Evolutionary conservation across 2,797 vertebrate species (phyloP).

Genomic region (Amphiprion clarkii): DNA sequence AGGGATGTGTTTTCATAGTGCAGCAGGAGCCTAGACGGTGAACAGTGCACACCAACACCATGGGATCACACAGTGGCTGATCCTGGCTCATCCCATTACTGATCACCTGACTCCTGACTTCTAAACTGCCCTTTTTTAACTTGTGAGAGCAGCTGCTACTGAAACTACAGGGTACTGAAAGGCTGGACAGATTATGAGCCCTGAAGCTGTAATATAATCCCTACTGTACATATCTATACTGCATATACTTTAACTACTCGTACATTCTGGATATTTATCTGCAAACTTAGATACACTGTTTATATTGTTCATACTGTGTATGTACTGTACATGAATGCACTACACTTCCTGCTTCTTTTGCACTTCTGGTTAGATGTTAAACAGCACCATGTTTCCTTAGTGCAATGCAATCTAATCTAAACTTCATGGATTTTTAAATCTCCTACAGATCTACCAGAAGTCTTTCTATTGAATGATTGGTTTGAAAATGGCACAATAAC

Average conservation of each 20-base stretch:
- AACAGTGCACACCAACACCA: conserved; percentile 25
- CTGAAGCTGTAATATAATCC: background rate
- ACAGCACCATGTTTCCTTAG: too few relatives aligned
- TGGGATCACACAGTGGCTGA: conserved; percentile 51
- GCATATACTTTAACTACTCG: too few relatives aligned
- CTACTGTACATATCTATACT: too few relatives aligned
- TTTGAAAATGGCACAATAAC: background rate
- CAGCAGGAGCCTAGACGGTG: background rate
- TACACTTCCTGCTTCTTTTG: too few relatives aligned
- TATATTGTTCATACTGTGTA: too few relatives aligned
- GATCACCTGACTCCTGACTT: conserved; percentile 58
- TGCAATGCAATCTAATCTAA: too few relatives aligned
- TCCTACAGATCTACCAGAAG: background rate
- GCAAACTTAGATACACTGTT: too few relatives aligned
- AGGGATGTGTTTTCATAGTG: background rate
- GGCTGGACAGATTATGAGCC: background rate
- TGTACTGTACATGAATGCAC: too few relatives aligned
- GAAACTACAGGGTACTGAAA: background rate
- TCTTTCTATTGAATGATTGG: background rate
- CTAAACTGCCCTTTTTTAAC: conserved; percentile 37
- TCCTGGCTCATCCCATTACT: conserved; percentile 62
- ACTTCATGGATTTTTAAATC: background rate
- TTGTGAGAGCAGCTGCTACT: background rate
- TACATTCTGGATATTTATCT: too few relatives aligned
- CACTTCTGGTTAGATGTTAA: too few relatives aligned